Evolutionary conservation across 2,797 vertebrate species (phyloP).

Genomic region (Morus bassanus): DNA sequence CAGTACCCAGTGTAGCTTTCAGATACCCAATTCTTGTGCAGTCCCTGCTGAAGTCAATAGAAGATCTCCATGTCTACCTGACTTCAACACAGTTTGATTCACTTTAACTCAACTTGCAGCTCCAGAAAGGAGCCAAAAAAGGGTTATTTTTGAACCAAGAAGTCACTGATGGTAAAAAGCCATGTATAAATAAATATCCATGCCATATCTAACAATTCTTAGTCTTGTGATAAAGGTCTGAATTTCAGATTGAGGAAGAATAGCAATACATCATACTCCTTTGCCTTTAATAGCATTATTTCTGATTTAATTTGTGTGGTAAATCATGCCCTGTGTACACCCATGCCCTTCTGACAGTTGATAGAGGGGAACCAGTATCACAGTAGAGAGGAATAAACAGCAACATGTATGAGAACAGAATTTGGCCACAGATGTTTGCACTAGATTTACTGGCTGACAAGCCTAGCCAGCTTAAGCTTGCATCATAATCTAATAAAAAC

Average conservation of each 20-base stretch:
- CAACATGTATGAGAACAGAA: background rate
- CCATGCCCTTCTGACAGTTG: background rate
- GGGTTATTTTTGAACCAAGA: background rate
- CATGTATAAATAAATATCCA: background rate
- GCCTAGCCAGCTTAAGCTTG: background rate
- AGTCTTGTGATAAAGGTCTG: background rate
- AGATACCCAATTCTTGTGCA: background rate
- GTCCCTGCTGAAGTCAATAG: background rate
- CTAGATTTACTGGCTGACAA: background rate
- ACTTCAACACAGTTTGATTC: background rate
- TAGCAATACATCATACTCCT: too few species aligned
- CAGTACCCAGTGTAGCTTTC: background rate
- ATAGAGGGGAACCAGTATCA: background rate
- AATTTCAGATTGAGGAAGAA: too few species aligned
- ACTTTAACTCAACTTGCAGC: background rate
- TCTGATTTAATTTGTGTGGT: background rate
- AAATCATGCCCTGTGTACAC: background rate
- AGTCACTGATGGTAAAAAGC: background rate
- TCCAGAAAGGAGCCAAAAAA: background rate
- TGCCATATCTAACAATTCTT: background rate
- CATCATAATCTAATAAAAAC: conserved; percentile 34
- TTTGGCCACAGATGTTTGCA: background rate
- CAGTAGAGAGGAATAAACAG: background rate
- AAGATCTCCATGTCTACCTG: background rate
- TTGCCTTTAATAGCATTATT: background rate